These are phyloP conservation scores for Gadopsis bispinosus DNA, from an alignment of 2,797 vertebrate genomes.

Conservation along the genomic window DNA sequence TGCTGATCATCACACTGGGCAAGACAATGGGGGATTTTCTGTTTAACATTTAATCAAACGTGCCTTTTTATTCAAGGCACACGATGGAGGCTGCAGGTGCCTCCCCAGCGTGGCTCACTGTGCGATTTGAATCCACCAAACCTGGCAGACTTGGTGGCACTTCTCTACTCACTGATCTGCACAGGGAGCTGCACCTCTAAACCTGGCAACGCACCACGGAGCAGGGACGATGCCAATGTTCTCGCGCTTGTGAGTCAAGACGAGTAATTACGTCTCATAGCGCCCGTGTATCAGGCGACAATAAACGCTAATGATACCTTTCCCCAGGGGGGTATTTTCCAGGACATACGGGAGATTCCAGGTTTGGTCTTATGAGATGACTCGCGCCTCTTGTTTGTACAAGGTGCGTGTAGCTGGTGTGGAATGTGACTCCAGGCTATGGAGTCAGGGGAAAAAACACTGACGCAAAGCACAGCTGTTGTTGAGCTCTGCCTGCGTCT, in stretches of 20 bases:
- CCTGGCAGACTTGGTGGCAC: slow-evolving; percentile 42
- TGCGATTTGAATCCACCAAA: slow-evolving; percentile 48
- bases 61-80: slow-evolving; percentile 8
- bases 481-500: slow-evolving; percentile 22
- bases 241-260: slow-evolving; percentile 50
- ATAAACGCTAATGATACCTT: slow-evolving; percentile 9
- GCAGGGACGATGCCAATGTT: slow-evolving; percentile 42
- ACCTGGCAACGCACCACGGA: slow-evolving; percentile 35
- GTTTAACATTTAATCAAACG: slow-evolving; percentile 32
- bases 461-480: slow-evolving; percentile 23
- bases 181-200: slow-evolving; percentile 34
- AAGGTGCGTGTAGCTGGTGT: slow-evolving; percentile 21
- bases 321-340: slow-evolving; percentile 29
- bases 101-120: slow-evolving; percentile 41
- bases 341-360: slow-evolving; percentile 45
- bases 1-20: background rate
- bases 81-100: slow-evolving; percentile 29
- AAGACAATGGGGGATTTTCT: background rate
- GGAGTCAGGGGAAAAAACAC: slow-evolving; percentile 7
- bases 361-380: background rate
- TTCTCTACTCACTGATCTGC: slow-evolving; percentile 40
- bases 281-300: slow-evolving; percentile 28
- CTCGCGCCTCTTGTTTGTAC: slow-evolving; percentile 43
- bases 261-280: slow-evolving; percentile 42
- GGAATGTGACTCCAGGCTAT: slow-evolving; percentile 49